phyloP scores from a whole-genome alignment of 2,888 invertebrate genomes.

The Pseudococcus longispinus region DNA sequence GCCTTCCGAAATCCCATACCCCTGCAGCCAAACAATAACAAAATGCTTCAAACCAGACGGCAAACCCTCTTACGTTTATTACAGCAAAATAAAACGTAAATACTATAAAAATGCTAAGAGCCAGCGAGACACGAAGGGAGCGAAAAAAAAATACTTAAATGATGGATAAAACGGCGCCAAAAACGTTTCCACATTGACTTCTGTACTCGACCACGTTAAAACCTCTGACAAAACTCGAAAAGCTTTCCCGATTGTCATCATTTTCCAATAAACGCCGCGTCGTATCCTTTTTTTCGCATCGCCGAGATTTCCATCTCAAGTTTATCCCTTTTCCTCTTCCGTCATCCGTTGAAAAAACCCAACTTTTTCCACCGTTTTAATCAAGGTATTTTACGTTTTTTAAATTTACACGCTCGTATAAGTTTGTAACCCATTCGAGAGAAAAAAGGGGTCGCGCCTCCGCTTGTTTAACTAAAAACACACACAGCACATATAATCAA shows the following conservation, averaged over 20 bases:
- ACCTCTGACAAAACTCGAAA: background rate
- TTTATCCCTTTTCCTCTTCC: background rate
- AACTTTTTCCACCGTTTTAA: background rate
- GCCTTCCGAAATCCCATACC: background rate
- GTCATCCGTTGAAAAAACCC: background rate
- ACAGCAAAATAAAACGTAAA: slow-evolving; percentile 29
- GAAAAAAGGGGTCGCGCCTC: background rate
- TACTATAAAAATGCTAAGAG: slow-evolving; percentile 6
- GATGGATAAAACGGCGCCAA: slow-evolving; percentile 41
- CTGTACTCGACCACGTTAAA: background rate
- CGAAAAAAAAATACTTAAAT: background rate
- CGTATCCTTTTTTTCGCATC: background rate
- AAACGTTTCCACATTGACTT: background rate
- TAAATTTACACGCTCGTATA: slow-evolving; percentile 4
- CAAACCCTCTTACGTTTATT: slow-evolving; percentile 42
- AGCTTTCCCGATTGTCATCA: slow-evolving; percentile 20
- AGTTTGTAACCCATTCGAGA: background rate
- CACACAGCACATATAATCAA: slow-evolving; percentile 13
- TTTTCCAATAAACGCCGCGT: slow-evolving; percentile 11
- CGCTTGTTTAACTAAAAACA: background rate
- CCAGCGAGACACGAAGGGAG: background rate
- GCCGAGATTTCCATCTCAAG: slow-evolving; percentile 14
- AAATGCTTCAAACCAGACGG: background rate
- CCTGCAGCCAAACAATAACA: background rate
- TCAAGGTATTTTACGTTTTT: slow-evolving; percentile 23